These are phyloP conservation scores for Acrobasis consociella DNA, from an alignment of 2,888 invertebrate species.

Conservation along the genomic window DNA sequence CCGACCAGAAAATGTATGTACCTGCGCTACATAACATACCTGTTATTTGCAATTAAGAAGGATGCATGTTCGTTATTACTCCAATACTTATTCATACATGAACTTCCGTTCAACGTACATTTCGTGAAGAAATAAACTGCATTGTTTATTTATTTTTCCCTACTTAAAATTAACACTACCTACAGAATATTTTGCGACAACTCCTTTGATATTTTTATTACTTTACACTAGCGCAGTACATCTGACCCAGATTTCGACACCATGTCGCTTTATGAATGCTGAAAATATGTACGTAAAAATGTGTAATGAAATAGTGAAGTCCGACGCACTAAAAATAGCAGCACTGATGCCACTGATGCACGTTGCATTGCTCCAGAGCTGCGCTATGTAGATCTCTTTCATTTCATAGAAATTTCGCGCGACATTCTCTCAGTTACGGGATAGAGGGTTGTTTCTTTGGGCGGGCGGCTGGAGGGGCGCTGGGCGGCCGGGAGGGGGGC, in stretches of 20 bases:
- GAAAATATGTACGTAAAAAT: slow-evolving; percentile 23
- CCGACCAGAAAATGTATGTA: not conserved
- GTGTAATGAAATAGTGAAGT: slow-evolving; percentile 15
- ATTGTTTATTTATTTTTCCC: slow-evolving; percentile 10
- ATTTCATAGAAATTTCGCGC: slow-evolving; percentile 44
- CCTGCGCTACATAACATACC: too few species aligned
- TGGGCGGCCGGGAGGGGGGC: slow-evolving; percentile 54
- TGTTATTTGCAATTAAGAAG: not conserved
- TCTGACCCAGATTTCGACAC: slow-evolving; percentile 54
- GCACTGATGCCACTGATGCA: slow-evolving; percentile 31
- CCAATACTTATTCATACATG: not conserved
- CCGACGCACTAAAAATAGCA: slow-evolving; percentile 37
- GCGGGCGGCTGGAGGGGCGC: slow-evolving; percentile 76
- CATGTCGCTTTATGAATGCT: slow-evolving; percentile 44
- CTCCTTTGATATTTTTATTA: not conserved
- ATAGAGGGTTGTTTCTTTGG: slow-evolving; percentile 60
- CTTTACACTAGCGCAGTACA: slow-evolving; percentile 34
- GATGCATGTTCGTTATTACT: not conserved
- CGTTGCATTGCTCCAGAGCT: slow-evolving; percentile 29
- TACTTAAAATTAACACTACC: too few species aligned
- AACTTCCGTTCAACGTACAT: slow-evolving; percentile 24
- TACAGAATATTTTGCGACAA: not conserved
- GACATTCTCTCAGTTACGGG: slow-evolving; percentile 41
- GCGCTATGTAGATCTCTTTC: slow-evolving; percentile 38
- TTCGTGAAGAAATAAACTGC: slow-evolving; percentile 18